Evolutionary conservation across 1,140 invertebrate species (phyloP), one percentile per base, ranked within the genome.

Genomic region (Orchesella cincta): DNA sequence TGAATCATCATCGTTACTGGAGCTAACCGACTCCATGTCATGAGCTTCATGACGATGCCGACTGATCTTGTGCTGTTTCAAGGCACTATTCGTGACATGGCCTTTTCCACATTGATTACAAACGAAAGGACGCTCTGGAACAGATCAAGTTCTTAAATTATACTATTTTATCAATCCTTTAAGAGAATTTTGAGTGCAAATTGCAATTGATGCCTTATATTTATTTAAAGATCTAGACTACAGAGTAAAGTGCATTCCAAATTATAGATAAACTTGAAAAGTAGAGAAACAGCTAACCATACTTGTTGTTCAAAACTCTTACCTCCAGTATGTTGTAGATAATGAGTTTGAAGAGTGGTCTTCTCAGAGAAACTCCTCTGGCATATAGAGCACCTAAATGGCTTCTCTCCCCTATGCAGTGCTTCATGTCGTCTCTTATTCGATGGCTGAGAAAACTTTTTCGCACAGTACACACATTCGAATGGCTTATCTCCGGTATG

Each of bases 361-460:
- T 57, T 57, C 54, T 57, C 54, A 12, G 54, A 57, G 54, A 57
- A 57, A 57, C 23, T 57, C 5, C 54, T 16, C 12, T 57, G 12
- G 54, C 54, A 57, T 18, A 57, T 57, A 3, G 54, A 14, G 26
- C 54, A 57, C 5, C 26, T 8, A 26, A 57, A 57, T 5, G 54
- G 54, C 23, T 57, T 57, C n/a, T 57, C 54, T 14, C 54, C 54
- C 12, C 54, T 12, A 26, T 57, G 54, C 3, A 57, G 54, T 5
- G 54, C 54, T 23, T 57, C 54, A 23, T 57, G 54, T 57, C 54
- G 54, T 26, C 54, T 8, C n/a, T 57, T 57, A 23, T 57, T 57
- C 12, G 54, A 57, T 8, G 54, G 54, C 54, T 57, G 54, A 3
- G 54, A 57, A 26, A 57, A 57, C 23, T 57, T 57, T 57, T 57